Percentiles rank a stretch among this genome's conserved stretches.
Conservation (phyloP, 1,140 invertebrate species). For the Lutraria rhynchaena region DNA sequence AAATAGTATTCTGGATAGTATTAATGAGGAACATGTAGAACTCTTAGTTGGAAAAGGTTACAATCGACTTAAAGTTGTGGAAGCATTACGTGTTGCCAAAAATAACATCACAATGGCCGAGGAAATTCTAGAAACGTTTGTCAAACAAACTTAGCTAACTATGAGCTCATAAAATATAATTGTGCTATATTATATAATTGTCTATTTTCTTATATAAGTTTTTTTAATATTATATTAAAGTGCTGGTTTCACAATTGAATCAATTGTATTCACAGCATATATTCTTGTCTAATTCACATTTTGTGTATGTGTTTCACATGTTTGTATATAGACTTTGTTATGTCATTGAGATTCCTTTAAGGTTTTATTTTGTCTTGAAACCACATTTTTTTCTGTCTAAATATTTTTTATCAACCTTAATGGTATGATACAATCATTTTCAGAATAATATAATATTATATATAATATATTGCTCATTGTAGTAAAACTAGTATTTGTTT, state of each 20-base stretch:
- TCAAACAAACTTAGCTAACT: constrained; percentile 65
- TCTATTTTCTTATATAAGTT: constrained; percentile 45
- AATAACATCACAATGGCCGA: constrained; percentile 97
- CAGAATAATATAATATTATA: no score
- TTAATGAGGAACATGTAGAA: constrained; percentile 95
- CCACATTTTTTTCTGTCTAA: no score
- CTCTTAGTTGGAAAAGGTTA: constrained; percentile 94
- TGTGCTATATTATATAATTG: constrained; percentile 36
- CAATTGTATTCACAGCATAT: not conserved
- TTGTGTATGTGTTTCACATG: no score
- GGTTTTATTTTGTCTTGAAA: no score
- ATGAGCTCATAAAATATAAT: constrained; percentile 14
- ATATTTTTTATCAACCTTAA: no score
- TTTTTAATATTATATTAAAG: constrained; percentile 33
- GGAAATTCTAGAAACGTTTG: constrained; percentile 97
- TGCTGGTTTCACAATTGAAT: constrained; percentile 31
- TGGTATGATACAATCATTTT: no score
- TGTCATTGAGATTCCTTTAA: no score
- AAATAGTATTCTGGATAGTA: constrained; percentile 89
- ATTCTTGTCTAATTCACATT: no score
- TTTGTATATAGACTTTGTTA: no score
- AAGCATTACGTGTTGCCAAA: constrained; percentile 93
- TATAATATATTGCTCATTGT: no score
- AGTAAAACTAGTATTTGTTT: no score
- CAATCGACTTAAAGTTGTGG: constrained; percentile 93